Conservation (phyloP, 2,888 invertebrate genomes). For the Chalcosyrphus nemorum region DNA sequence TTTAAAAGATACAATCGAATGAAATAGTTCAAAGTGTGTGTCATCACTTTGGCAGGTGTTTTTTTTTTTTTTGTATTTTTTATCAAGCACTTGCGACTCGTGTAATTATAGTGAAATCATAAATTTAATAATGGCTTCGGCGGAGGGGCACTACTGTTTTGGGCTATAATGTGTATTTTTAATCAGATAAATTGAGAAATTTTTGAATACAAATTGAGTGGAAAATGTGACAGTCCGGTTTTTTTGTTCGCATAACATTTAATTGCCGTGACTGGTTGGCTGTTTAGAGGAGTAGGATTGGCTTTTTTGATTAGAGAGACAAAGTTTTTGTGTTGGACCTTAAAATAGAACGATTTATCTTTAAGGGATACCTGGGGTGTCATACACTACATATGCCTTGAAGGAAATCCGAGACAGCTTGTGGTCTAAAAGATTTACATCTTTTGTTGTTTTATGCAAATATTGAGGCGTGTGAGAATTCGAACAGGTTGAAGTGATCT, state of each 20-base stretch:
- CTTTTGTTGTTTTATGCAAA: slow-evolving; percentile 3
- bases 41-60: not conserved
- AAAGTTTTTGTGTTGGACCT: not conserved
- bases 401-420: not conserved
- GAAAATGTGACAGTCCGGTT: not conserved
- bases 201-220: not conserved
- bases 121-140: not conserved
- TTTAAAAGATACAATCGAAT: not conserved
- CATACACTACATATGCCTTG: too few species aligned
- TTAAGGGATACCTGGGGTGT: not conserved
- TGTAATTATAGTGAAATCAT: slow-evolving; percentile 2
- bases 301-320: too few species aligned
- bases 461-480: not conserved
- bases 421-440: not conserved
- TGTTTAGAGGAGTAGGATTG: not conserved
- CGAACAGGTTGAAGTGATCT: not conserved
- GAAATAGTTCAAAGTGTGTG: not conserved
- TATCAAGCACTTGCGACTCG: not conserved
- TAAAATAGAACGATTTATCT: not conserved
- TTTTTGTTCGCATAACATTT: not conserved
- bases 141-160: not conserved
- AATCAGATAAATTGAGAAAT: slow-evolving; percentile 2
- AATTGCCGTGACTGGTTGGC: not conserved
- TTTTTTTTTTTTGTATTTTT: too few species aligned
- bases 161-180: not conserved